Base-by-base conservation (phyloP, 2,888 invertebrate species). In the Neria commutata region DNA sequence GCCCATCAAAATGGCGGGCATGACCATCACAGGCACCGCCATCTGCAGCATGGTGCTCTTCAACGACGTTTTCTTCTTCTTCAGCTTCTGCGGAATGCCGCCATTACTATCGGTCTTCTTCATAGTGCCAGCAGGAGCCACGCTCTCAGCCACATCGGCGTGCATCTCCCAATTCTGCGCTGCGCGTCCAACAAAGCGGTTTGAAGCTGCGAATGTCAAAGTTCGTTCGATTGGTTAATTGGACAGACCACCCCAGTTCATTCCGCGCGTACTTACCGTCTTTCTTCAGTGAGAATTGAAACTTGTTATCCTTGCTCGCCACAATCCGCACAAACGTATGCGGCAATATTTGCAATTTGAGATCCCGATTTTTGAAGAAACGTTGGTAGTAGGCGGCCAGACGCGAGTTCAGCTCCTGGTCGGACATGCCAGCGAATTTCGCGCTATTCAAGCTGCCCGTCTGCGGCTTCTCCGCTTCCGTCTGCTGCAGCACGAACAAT, bases 1-100 rank as follows among this genome's bases (percentile, higher is more conserved):
- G 1, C 89, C 86, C 83, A 89, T 83, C 0, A 89, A 73, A 2
- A 89, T 83, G 0, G 87, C 87, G 1, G 89, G 89, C 62, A 88
- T 74, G 19, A 88, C 70, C 52, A 89, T 69, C 26, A 86, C 82
- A 1, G 88, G 88, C 45, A 87, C 77, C 0, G 81, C 82, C 70
- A 82, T 75, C 60, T 82, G 80, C 40, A 82, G 60, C 66, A 82
- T 74, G 29, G 74, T 74, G 11, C 66, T 69, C 60, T 78, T 79
- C 48, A 75, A 73, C 0, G 71, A 69, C 16, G 65, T 64, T 11
- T 61, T 62, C 52, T 72, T 73, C 48, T 74, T 71, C 19, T 69
- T n/a, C n/a, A n/a, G n/a, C 47, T 58, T 74, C 46, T 56, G 66
- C 48, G 58, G 54, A 8, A 61, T 3, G 1, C 56, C 61, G 23